Base-by-base conservation (phyloP, 2,888 invertebrate genomes). In the Dusona sp. region DNA sequence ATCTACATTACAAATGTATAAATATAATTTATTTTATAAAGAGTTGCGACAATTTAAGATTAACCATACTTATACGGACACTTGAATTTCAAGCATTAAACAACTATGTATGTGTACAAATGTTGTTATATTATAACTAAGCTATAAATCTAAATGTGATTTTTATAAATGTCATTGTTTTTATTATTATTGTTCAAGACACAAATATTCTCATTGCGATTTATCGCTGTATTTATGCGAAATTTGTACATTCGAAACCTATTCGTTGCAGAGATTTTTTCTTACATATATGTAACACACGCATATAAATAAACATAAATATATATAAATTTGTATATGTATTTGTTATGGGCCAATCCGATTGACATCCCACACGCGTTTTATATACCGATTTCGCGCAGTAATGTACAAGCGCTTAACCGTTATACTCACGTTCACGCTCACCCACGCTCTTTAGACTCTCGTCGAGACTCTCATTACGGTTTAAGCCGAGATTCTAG, bases 341-440 rank as follows among this genome's bases (percentile, higher is more conserved):
- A 16, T 42, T 45, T 61, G 61, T 61, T 75, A 81, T 79, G 70
- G 72, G 61, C 79, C 75, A 84, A 70, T 54, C 67, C 84, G 84
- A 84, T 86, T 84, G 83, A 67, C 80, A 65, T 79, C 74, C 78
- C 79, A 67, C 80, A 75, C 79, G 64, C 83, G 82, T 72, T 74
- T 73, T 67, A 38, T 36, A 48, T 51, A 42, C 36, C 81, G 72
- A 64, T 64, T 33, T 61, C 70, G 68, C 29, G 61, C 48, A 22
- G 54, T 84, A 75, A 70, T 84, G 51, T 79, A 64, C 64, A 79
- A 25, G 61, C 75, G 77, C 68, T 86, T 78, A 68, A 83, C 83
- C 86, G 83, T 86, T 86, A 61, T 61, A 84, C 45, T 88, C 72
- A 72, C 74, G 81, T 84, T 84, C 72, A 67, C 84, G 83, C 74